Conservation (phyloP, 2,113 vertebrate genomes). For the Calidris pygmaea region DNA sequence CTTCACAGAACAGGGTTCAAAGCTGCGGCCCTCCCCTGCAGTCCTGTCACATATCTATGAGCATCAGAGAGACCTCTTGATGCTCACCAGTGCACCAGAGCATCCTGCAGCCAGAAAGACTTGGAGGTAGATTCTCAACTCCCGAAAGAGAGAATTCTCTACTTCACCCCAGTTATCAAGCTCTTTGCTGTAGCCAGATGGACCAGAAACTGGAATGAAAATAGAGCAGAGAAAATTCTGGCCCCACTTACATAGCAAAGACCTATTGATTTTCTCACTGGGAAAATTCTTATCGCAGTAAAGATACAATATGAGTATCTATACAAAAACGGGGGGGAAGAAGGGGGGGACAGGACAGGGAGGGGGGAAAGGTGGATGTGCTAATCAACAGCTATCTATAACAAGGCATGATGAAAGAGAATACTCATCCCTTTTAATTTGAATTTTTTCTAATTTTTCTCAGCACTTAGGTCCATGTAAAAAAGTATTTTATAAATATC, state of each 20-base stretch:
- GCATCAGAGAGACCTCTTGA: background rate
- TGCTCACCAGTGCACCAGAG: background rate
- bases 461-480: background rate
- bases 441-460: background rate
- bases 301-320: background rate
- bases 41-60: background rate
- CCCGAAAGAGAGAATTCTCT: background rate
- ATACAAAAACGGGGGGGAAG: background rate
- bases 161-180: background rate
- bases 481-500: background rate
- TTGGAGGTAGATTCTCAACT: background rate
- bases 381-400: background rate
- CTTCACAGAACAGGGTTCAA: background rate
- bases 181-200: background rate
- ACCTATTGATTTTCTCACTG: background rate
- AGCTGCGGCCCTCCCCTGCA: rapidly evolving
- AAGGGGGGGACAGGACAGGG: no score
- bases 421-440: background rate
- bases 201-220: background rate
- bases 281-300: background rate
- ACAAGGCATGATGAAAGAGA: background rate
- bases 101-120: rapidly evolving
- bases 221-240: background rate
- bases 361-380: background rate
- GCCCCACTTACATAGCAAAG: background rate